Percentiles rank a stretch among this genome's conserved stretches.
These are phyloP conservation scores for Thryonomys swinderianus DNA, from an alignment of 2,113 vertebrate species.

Conservation along the genomic window DNA sequence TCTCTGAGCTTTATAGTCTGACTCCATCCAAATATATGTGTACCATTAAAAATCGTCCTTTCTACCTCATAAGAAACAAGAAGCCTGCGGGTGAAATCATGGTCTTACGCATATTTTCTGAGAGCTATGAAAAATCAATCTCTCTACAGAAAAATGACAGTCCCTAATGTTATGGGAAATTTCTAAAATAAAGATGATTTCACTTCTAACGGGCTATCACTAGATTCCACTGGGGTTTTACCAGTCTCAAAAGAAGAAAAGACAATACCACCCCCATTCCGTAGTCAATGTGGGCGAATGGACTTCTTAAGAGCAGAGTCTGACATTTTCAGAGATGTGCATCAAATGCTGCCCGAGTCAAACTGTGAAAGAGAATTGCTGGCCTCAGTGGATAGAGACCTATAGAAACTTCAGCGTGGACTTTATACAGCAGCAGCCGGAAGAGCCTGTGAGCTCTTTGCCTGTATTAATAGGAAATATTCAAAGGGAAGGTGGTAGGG, in stretches of 20 bases:
- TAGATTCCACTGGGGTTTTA: neutral
- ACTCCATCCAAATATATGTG: conserved; percentile 71
- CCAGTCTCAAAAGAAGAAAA: neutral
- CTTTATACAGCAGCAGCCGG: too few relatives aligned
- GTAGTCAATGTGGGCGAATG: neutral
- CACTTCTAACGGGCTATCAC: conserved; percentile 56
- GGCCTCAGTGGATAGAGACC: neutral
- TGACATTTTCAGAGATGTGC: neutral
- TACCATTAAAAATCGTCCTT: conserved; percentile 75
- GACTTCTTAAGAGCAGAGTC: neutral
- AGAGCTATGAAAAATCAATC: conserved; percentile 74
- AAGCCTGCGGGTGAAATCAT: conserved; percentile 51
- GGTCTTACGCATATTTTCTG: conserved; percentile 72
- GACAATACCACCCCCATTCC: neutral
- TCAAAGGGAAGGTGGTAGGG: too few relatives aligned
- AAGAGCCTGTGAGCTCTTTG: neutral
- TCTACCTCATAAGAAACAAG: conserved; percentile 59
- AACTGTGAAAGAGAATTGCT: neutral
- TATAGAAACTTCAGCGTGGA: neutral
- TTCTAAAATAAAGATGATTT: conserved; percentile 73
- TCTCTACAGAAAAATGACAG: conserved; percentile 71
- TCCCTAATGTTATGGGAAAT: conserved; percentile 76
- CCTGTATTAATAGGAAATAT: neutral
- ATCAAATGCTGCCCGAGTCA: neutral
- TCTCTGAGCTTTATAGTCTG: conserved; percentile 67